A percentile compares a stretch with the other conserved stretches of the same genome.
These are phyloP conservation scores for Meiosimyza decipiens DNA, from an alignment of 2,888 invertebrate genomes.

Conservation along the genomic window DNA sequence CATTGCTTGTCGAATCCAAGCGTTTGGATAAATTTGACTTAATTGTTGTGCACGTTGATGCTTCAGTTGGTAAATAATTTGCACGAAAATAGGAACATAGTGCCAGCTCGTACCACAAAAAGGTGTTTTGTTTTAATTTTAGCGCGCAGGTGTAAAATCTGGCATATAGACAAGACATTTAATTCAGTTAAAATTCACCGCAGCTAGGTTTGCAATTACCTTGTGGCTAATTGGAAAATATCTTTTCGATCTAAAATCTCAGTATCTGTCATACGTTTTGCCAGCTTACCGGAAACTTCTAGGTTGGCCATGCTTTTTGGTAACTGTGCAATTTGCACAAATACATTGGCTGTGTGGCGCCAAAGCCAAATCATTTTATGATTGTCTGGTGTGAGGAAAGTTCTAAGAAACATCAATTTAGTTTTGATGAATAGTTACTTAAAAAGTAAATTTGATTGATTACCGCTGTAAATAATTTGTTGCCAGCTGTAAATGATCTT, in stretches of 20 bases:
- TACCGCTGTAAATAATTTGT: constrained; percentile 68
- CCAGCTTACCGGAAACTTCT: constrained; percentile 67
- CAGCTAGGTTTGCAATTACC: too few species aligned
- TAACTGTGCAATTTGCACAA: constrained; percentile 70
- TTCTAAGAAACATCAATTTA: constrained; percentile 45
- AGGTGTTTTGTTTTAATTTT: constrained; percentile 70
- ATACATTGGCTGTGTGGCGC: constrained; percentile 79
- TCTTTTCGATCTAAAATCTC: too few species aligned
- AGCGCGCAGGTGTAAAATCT: too few species aligned
- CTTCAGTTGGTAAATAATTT: constrained; percentile 52
- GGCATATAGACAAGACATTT: too few species aligned
- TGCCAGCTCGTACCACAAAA: constrained; percentile 80
- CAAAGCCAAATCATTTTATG: constrained; percentile 76
- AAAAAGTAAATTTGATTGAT: neutral
- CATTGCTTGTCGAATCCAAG: constrained; percentile 93
- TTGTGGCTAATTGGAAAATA: too few species aligned
- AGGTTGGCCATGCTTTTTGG: constrained; percentile 71
- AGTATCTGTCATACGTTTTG: too few species aligned
- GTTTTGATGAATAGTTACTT: neutral
- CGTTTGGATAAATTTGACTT: constrained; percentile 85
- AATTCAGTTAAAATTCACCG: too few species aligned
- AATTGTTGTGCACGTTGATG: constrained; percentile 83
- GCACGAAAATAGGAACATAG: constrained; percentile 73
- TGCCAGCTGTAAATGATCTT: constrained; percentile 79
- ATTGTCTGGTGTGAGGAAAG: constrained; percentile 57